Evolutionary conservation across 2,113 vertebrate genomes (phyloP), one percentile per base, ranked within the genome.

Genomic region (Chascanopsetta lugubris): DNA sequence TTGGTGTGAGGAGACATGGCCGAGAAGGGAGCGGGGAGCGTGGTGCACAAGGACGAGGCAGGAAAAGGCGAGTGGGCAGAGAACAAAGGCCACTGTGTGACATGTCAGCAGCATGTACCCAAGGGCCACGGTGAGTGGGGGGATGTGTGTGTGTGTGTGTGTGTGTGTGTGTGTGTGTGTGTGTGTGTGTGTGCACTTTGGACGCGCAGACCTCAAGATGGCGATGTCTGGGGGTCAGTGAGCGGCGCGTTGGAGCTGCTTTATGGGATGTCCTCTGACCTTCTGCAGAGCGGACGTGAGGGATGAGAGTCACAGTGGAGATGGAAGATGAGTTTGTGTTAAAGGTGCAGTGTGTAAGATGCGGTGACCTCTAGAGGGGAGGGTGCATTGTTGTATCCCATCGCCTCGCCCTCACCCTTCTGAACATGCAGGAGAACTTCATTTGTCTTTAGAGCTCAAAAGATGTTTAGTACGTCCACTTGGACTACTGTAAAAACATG

Each of bases 1-100:
- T n/a, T n/a, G n/a, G 5, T 71, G 56, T 73, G 46, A 88, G 84
- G 82, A 86, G 61, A 73, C 80, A 91, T 92, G 89, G 79, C 79
- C 75, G 72, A 84, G 63, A 87, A 68, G 71, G 50, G 48, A 60
- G 34, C 54, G 67, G 73, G 34, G 43, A 61, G 49, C 58, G 61
- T 64, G 64, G 25, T 68, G 50, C 64, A 67, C 54, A 49, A 67
- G 59, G 60, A 81, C 32, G 75, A 77, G 67, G 67, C 75, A 71
- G 80, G 27, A 77, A 68, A 75, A 79, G 42, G 7, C 64, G 64
- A 72, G 27, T 64, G 82, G 59, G 69, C 61, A 63, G 75, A 75
- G 72, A 82, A 79, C 79, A 92, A 88, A 90, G 83, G 48, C 67
- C 75, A 68, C 47, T 87, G 85, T 85, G 74, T 56, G 63, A 40